Evolutionary conservation across 2,113 vertebrate genomes (phyloP), one percentile per base, ranked within the genome.

Genomic region (Bos indicus): DNA sequence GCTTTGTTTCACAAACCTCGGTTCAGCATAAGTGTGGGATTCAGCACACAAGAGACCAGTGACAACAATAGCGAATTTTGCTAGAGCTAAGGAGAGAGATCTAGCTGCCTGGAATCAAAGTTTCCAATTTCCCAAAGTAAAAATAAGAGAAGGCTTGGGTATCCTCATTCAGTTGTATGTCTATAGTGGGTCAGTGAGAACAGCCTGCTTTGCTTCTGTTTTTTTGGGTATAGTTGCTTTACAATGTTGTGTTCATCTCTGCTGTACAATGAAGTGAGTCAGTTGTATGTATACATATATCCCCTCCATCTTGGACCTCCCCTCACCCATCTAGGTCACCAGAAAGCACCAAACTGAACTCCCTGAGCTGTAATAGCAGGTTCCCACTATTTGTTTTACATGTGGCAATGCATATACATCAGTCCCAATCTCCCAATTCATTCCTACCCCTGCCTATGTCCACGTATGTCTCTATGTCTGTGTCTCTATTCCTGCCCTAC

Each of bases 171-270:
- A 54, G 4, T 26, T 64, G 6, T 17, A 54, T 21, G 7, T 15
- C 16, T 95, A n/a, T 3, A 52, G 7, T 26, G 4, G 28, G 8
- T 1, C 46, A 36, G 13, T 54, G 5, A 11, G 1, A 25, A 46
- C 1, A 30, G 48, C 60, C 3, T 57, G 30, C 14, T 52, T 43
- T 43, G 40, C 40, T 26, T 77, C 23, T 77, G 40, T 26, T 43
- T 71, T 43, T 2, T 0, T 0, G 23, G 6, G 12, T 43, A 26
- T 77, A 43, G 71, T 14, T 43, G 6, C 36, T 77, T 43, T 43
- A 77, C 12, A 26, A 43, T 77, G 36, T 7, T 74, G 12, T 26
- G 23, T 7, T 77, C 40, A 15, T 77, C 6, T 77, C 36, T 15
- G 6, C 23, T 77, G 12, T 43, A 43, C 40, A 43, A 77, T 43